phyloP scores from a whole-genome alignment of 2,797 vertebrate genomes.

The Okamejei kenojei region DNA sequence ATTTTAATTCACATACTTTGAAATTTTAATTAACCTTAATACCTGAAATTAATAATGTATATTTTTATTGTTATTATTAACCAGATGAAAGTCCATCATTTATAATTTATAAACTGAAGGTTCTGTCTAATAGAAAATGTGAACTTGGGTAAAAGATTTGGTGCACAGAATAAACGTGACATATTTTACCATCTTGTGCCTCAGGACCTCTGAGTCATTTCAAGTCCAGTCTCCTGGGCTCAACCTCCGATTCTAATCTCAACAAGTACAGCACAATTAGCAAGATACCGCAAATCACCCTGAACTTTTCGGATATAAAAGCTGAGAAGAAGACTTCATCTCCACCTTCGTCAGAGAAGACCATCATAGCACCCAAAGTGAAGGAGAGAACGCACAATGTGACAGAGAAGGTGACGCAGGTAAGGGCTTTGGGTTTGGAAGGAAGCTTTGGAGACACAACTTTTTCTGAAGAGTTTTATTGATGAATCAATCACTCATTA shows the following conservation, averaged over 20 bases:
- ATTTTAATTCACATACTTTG: neutral
- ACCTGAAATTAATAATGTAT: neutral
- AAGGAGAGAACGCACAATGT: slow-evolving; percentile 98
- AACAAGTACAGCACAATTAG: slow-evolving; percentile 98
- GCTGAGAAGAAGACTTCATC: slow-evolving; percentile 87
- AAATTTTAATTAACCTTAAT: slow-evolving; percentile 10
- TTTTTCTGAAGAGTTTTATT: neutral
- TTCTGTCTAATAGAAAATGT: neutral
- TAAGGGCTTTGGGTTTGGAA: slow-evolving; percentile 49
- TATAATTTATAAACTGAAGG: neutral
- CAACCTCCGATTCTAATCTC: slow-evolving; percentile 96
- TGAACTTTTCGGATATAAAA: slow-evolving; percentile 90
- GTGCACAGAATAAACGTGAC: neutral
- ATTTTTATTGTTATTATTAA: neutral
- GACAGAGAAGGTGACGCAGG: slow-evolving; percentile 98
- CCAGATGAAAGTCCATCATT: neutral
- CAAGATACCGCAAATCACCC: slow-evolving; percentile 93
- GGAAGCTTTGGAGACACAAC: neutral
- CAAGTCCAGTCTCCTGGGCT: slow-evolving; percentile 91
- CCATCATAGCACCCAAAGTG: slow-evolving; percentile 95
- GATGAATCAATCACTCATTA: neutral
- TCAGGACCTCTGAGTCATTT: slow-evolving; percentile 91
- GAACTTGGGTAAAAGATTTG: neutral
- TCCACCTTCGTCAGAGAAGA: slow-evolving; percentile 85
- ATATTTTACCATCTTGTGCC: slow-evolving; percentile 17